These are phyloP conservation scores for Papilio elwesi DNA, from an alignment of 2,888 invertebrate genomes.

Conservation along the genomic window DNA sequence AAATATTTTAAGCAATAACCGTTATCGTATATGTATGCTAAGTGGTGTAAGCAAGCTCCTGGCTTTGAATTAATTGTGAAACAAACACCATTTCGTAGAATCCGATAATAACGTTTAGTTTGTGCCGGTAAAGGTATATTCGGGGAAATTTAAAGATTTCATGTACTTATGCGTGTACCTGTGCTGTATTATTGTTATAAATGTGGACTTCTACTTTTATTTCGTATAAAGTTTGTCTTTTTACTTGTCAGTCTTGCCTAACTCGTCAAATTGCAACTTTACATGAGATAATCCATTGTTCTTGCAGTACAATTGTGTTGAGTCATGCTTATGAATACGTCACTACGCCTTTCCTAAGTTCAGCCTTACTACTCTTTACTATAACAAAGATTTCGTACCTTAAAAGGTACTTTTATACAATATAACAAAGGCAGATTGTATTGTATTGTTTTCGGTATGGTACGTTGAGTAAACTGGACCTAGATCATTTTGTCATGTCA, in stretches of 20 bases:
- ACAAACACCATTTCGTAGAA: background rate
- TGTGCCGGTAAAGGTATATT: no score
- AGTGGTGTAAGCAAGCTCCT: background rate
- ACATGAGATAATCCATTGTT: slow-evolving; percentile 58
- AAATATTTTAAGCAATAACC: background rate
- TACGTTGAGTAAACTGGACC: no score
- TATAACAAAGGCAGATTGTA: no score
- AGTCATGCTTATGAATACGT: slow-evolving; percentile 52
- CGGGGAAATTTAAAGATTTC: no score
- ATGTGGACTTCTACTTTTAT: background rate
- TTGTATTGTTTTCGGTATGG: no score
- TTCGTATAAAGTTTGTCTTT: slow-evolving; percentile 2
- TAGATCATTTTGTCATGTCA: no score
- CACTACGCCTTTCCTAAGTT: background rate
- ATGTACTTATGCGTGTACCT: no score
- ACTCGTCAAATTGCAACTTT: slow-evolving; percentile 51
- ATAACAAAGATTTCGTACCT: slow-evolving; percentile 1
- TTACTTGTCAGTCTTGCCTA: slow-evolving; percentile 29
- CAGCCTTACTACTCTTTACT: slow-evolving; percentile 1
- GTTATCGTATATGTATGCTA: background rate
- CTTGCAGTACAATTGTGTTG: slow-evolving; percentile 59
- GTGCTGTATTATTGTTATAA: no score
- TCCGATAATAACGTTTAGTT: no score
- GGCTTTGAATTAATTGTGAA: background rate
- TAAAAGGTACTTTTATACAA: background rate